Evolutionary conservation across 1,140 invertebrate species (phyloP), one percentile per base, ranked within the genome.

Genomic region (Drosophila albomicans): DNA sequence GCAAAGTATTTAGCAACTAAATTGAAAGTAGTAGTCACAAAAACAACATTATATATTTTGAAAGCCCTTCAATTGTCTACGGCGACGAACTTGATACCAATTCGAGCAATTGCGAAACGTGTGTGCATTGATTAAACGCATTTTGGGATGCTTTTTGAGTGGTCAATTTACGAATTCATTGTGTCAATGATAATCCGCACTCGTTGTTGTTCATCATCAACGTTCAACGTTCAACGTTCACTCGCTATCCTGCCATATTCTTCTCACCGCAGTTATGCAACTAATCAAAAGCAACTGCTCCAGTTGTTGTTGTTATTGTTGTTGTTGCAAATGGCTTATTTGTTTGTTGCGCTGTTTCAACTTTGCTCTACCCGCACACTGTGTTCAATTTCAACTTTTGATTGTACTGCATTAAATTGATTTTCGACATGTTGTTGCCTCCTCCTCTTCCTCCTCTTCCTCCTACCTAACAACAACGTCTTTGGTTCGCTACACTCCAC

Each of bases 341-440:
- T 74, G 51, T 69, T 69, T 61, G 32, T 63, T 70, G 51, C 32
- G 49, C 41, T 62, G 49, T 88, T 80, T 87, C 58, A 71, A 68
- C 63, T 79, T 46, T 72, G 71, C 43, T 25, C 20, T 73, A 49
- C 43, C 71, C 52, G 71, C 80, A 87, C 75, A 30, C 20, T 25
- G 65, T 57, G 57, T 71, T 78, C 80, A 84, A 89, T 80, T 80
- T 68, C 64, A 89, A 78, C 66, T 84, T 88, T 88, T 89, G 84
- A 88, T 89, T 88, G 84, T 85, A 88, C 77, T 87, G 84, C 84
- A 88, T 88, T 84, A 89, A 89, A 88, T 88, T 89, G 77, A 88
- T 89, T 88, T 88, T 77, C 82, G 78, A 77, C 74, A 79, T 77
- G 59, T 77, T 72, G 61, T 25, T 25, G 20, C 20, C 20, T 25